Base-by-base conservation (phyloP, 2,113 vertebrate species). In the Hemiscyllium ocellatum region DNA sequence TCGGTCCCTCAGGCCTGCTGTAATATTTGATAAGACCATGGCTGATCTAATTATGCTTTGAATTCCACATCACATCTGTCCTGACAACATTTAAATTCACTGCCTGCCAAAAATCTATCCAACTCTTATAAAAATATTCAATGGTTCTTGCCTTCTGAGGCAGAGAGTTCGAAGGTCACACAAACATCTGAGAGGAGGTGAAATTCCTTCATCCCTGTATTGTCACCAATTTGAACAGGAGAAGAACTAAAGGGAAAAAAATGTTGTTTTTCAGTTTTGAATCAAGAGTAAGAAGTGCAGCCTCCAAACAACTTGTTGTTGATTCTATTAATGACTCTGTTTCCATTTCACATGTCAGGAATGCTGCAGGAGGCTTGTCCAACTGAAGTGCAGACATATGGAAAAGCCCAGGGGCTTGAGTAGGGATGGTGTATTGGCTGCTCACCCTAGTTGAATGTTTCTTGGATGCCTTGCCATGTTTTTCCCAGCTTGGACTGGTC, bases 331-430 rank as follows among this genome's bases (percentile, higher is more conserved):
- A 89, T 89, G 86, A 89, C 19, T 89, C 52, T 20, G 86, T 89
- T 89, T 89, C 86, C 86, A 56, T 89, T 29, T 89, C 86, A 89
- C 24, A 56, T 89, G 56, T 56, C 86, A 56, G 86, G 86, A 89
- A 56, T 89, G 86, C 19, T 89, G 12, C 52, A 56, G 26, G 86
- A 15, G 24, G 15, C 17, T 12, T 89, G 86, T 89, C 13, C 86
- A 83, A 47, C 52, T 10, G 12, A 8, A 56, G 86, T 89, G 7
- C 86, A 50, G 86, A 56, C 86, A 83, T 83, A 83, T 83, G 37
- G 80, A 83, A 83, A 83, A 83, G 42, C 80, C 80, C 80, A 83
- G 15, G 78, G 80, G 80, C 80, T 83, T 42, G 15, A 83, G 17
- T 20, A 19, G n/a, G 37, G 80, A 83, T 19, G 80, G 17, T 83